Evolutionary conservation across 2,113 vertebrate genomes (phyloP).

Genomic region (Vulpes lagopus): DNA sequence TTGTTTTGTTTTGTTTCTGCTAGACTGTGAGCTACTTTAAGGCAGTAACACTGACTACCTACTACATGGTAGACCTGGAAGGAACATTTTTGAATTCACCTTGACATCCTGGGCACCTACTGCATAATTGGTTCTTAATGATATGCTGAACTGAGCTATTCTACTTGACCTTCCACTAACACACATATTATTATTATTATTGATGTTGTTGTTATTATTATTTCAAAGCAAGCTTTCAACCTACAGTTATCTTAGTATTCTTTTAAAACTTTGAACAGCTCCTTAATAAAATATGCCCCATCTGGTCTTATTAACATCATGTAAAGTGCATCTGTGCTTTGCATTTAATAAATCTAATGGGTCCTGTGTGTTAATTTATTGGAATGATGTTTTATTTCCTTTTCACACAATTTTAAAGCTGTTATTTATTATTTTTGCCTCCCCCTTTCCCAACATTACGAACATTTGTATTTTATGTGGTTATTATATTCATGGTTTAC

Average conservation of each 20-base stretch:
- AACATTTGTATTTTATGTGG: conserved; percentile 74
- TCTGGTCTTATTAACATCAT: conserved; percentile 79
- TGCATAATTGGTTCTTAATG: background rate
- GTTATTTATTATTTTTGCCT: conserved; percentile 78
- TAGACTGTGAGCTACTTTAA: background rate
- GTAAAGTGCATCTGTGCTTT: conserved; percentile 76
- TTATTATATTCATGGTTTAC: conserved; percentile 73
- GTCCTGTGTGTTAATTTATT: conserved; percentile 79
- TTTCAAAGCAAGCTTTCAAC: conserved; percentile 24
- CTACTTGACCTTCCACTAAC: background rate
- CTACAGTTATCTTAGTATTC: conserved; percentile 45
- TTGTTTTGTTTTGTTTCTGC: background rate
- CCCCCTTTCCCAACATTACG: background rate
- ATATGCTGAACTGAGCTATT: background rate
- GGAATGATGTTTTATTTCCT: conserved; percentile 71
- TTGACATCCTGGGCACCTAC: background rate
- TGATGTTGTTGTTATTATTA: background rate
- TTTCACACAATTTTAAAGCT: conserved; percentile 77
- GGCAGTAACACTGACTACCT: background rate
- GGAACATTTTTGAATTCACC: background rate
- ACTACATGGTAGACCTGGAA: background rate
- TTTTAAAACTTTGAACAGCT: conserved; percentile 62
- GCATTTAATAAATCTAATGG: conserved; percentile 74
- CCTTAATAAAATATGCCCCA: conserved; percentile 79
- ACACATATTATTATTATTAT: background rate